Evolutionary conservation across 2,888 invertebrate species (phyloP), one percentile per base, ranked within the genome.

Genomic region (Achlya flavicornis): DNA sequence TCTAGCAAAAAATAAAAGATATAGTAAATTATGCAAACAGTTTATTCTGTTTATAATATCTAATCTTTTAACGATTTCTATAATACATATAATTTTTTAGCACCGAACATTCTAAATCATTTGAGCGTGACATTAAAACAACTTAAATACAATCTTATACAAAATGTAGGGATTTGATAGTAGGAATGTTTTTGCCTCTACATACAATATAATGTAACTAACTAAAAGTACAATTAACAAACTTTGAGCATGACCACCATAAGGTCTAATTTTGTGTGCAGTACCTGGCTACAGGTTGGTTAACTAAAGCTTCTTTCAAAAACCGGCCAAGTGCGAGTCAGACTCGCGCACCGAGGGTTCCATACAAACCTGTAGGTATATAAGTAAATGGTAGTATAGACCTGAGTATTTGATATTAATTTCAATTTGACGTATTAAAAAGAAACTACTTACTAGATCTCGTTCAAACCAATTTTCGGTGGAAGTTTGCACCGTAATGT

Each of bases 41-140:
- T 53, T 53, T 53, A 53, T 53, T 62, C 38, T 53, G 35, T 53
- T 61, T n/a, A 33, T 53, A 19, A n/a, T 33, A 32, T 8, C 48
- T 33, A 35, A n/a, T 33, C n/a, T 61, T 61, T 53, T 53, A 61
- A 61, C 38, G 41, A 70, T 72, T 67, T 76, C 71, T 76, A 77
- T 73, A 79, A 81, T 77, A 75, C 75, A 78, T 72, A 73, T 69
- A 70, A 64, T 61, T 71, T n/a, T 76, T 81, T 83, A 83, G 84
- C 83, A 83, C 83, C 83, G 74, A 76, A 77, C 79, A 77, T 73
- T 73, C 80, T 82, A 81, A 75, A 71, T 78, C 6, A 62, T 62
- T 53, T 83, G 83, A 83, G 83, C 83, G 81, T 77, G 69, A 73
- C 70, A 73, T 76, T 77, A 66, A 41, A 66, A 74, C 14, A 58